phyloP scores from a whole-genome alignment of 2,113 vertebrate genomes.

The Sander lucioperca region DNA sequence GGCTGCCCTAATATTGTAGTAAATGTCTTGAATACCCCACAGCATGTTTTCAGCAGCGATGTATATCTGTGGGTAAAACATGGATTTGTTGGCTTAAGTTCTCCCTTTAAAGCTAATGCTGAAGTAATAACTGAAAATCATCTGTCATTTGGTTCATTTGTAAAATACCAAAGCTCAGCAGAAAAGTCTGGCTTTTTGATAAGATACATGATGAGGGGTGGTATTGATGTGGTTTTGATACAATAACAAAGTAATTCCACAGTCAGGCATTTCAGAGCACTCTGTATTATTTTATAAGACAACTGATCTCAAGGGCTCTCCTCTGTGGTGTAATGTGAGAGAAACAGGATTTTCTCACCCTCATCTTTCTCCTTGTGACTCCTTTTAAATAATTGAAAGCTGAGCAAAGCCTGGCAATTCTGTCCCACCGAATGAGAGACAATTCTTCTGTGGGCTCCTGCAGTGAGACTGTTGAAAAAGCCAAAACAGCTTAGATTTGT shows the following conservation, averaged over 20 bases:
- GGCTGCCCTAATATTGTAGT: background rate
- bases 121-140: background rate
- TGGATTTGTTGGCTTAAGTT: background rate
- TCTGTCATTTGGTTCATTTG: slow-evolving; percentile 11
- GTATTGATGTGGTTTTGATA: slow-evolving; percentile 32
- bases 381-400: slow-evolving; percentile 77
- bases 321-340: slow-evolving; percentile 57
- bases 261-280: slow-evolving; percentile 14
- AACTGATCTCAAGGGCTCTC: slow-evolving; percentile 66
- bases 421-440: slow-evolving; percentile 56
- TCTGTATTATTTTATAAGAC: slow-evolving; percentile 63
- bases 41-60: slow-evolving; percentile 1
- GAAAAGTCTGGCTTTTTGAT: slow-evolving; percentile 2
- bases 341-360: slow-evolving; percentile 68
- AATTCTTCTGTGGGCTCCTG: slow-evolving; percentile 51
- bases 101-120: background rate
- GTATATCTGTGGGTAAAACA: background rate
- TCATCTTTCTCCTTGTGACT: slow-evolving; percentile 64
- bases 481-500: slow-evolving; percentile 67
- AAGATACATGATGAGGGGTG: background rate
- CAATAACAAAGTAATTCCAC: slow-evolving; percentile 24
- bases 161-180: background rate
- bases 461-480: slow-evolving; percentile 54
- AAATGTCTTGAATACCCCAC: background rate
- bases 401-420: slow-evolving; percentile 66